phyloP scores from a whole-genome alignment of 2,113 vertebrate species.

The Capra hircus region DNA sequence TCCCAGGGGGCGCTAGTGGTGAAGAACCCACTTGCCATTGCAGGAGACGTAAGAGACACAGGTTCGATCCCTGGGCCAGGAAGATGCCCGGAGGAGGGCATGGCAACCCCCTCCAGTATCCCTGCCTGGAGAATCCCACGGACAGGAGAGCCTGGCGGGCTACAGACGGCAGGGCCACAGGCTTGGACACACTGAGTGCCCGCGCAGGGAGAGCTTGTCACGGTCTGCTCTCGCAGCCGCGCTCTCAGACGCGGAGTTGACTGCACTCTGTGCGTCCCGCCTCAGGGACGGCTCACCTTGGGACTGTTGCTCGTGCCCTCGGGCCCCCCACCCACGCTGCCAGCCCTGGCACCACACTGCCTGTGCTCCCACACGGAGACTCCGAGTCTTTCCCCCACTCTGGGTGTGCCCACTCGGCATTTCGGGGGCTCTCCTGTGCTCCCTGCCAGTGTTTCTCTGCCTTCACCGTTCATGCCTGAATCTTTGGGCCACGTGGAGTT shows the following conservation, averaged over 20 bases:
- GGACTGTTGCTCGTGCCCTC: rapidly evolving
- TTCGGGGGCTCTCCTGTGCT: rapidly evolving
- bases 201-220: rapidly evolving
- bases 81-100: background rate
- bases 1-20: background rate
- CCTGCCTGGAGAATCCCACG: background rate
- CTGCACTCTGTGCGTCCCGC: rapidly evolving
- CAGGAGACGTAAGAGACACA: background rate
- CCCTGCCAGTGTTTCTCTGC: background rate
- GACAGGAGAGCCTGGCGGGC: background rate
- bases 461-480: background rate
- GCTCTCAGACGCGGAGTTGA: rapidly evolving
- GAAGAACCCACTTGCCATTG: background rate
- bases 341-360: rapidly evolving
- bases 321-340: rapidly evolving
- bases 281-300: rapidly evolving
- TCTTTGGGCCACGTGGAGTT: too few species aligned
- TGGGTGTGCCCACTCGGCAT: background rate
- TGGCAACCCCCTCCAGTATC: background rate
- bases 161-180: background rate
- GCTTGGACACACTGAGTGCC: rapidly evolving
- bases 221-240: rapidly evolving
- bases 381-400: background rate
- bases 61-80: background rate
- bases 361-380: background rate